phyloP scores from a whole-genome alignment of 2,888 invertebrate species.

The Drosophila nr. perissopoda region DNA sequence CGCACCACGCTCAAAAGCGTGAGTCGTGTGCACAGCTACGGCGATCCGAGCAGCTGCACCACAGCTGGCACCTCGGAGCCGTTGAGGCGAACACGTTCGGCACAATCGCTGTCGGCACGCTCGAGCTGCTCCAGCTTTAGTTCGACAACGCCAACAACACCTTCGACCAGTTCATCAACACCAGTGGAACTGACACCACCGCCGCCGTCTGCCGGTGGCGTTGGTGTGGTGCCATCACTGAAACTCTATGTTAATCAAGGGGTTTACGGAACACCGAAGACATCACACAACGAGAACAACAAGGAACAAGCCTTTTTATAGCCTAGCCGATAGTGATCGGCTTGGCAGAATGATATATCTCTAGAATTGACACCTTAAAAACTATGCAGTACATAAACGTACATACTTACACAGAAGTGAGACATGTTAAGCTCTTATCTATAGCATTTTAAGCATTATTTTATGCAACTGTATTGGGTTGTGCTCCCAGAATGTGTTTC shows the following conservation, averaged over 20 bases:
- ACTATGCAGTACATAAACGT: slow-evolving; percentile 17
- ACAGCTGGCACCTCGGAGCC: slow-evolving; percentile 43
- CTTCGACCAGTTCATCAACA: slow-evolving; percentile 61
- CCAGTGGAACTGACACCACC: slow-evolving; percentile 65
- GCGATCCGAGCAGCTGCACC: slow-evolving; percentile 47
- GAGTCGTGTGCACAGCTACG: slow-evolving; percentile 61
- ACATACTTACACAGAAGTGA: slow-evolving; percentile 8
- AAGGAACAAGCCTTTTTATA: slow-evolving; percentile 50
- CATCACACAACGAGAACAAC: slow-evolving; percentile 39
- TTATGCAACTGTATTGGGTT: slow-evolving; percentile 37
- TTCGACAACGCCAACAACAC: slow-evolving; percentile 54
- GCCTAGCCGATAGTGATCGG: slow-evolving; percentile 13
- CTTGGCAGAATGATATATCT: slow-evolving; percentile 37
- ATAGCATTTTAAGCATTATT: slow-evolving; percentile 22
- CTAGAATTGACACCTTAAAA: slow-evolving; percentile 36
- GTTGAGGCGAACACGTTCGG: slow-evolving; percentile 61
- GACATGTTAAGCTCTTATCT: slow-evolving; percentile 21
- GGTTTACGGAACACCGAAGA: slow-evolving; percentile 34
- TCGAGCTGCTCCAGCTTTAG: slow-evolving; percentile 63
- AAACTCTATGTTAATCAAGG: slow-evolving; percentile 53
- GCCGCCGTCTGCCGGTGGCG: slow-evolving; percentile 21
- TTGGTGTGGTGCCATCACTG: slow-evolving; percentile 30
- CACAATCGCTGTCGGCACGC: slow-evolving; percentile 61
- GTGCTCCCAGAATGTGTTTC: slow-evolving; percentile 44
- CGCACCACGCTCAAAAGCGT: slow-evolving; percentile 50